Conservation (phyloP, 2,797 vertebrate genomes). For the Champsocephalus esox region DNA sequence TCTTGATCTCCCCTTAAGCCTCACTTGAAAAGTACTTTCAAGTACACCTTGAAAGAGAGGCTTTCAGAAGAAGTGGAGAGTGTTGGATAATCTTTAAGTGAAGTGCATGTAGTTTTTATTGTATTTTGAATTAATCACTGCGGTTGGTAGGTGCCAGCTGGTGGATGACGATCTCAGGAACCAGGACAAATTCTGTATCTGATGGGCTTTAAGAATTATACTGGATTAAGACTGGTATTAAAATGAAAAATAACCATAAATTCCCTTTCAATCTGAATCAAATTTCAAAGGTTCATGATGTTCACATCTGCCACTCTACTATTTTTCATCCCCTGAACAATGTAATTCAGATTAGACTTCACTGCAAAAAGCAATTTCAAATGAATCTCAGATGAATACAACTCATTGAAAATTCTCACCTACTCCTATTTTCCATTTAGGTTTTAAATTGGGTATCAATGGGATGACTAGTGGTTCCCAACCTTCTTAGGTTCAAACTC, state of each 20-base stretch:
- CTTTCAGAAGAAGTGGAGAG: constrained; percentile 32
- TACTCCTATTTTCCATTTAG: constrained; percentile 34
- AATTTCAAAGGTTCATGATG: constrained; percentile 29
- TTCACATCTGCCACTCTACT: constrained; percentile 46
- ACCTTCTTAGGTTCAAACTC: background rate
- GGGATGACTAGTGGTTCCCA: constrained; percentile 20
- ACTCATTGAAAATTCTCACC: background rate
- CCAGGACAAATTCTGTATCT: constrained; percentile 34
- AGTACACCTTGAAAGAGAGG: constrained; percentile 37
- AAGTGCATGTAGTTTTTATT: constrained; percentile 25
- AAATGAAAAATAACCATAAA: background rate
- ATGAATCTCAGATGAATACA: constrained; percentile 36
- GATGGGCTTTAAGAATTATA: constrained; percentile 29
- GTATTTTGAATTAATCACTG: constrained; percentile 28
- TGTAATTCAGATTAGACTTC: constrained; percentile 39
- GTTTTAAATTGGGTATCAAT: constrained; percentile 38
- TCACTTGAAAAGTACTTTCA: constrained; percentile 17
- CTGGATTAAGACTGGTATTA: constrained; percentile 36
- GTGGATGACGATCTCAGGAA: constrained; percentile 42
- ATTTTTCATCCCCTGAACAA: constrained; percentile 37
- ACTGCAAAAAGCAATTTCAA: constrained; percentile 30
- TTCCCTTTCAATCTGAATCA: constrained; percentile 29
- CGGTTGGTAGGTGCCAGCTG: constrained; percentile 23
- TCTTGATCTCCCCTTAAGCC: constrained; percentile 37
- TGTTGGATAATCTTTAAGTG: constrained; percentile 25